Evolutionary conservation across 2,113 vertebrate genomes (phyloP).

Genomic region (Budorcas taxicolor): DNA sequence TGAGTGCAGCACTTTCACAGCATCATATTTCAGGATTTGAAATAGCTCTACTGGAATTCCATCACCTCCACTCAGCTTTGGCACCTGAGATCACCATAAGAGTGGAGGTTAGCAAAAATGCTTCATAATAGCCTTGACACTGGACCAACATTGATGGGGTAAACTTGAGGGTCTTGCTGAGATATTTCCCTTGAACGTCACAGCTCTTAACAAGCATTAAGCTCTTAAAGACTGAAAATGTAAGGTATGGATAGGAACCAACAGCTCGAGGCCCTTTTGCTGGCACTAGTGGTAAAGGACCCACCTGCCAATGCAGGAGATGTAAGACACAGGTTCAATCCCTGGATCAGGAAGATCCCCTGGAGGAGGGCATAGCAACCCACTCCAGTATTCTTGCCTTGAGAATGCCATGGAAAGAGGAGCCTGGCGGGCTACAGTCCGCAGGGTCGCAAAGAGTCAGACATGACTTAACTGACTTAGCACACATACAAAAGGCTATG

Average conservation of each 20-base stretch:
- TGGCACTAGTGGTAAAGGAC: background rate
- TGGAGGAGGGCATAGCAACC: background rate
- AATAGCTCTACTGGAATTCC: too few relatives aligned
- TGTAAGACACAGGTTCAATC: background rate
- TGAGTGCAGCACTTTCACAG: too few relatives aligned
- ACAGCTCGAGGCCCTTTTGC: background rate
- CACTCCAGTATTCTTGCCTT: background rate
- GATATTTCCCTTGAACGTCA: background rate
- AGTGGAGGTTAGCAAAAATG: background rate
- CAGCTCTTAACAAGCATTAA: background rate
- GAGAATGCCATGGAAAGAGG: background rate
- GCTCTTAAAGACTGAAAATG: background rate
- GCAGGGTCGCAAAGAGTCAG: background rate
- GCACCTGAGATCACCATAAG: background rate
- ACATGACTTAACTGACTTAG: background rate
- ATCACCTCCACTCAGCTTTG: too few relatives aligned
- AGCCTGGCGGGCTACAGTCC: background rate
- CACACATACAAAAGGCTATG: background rate
- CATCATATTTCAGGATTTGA: too few relatives aligned
- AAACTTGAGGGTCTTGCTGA: background rate
- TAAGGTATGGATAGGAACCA: background rate
- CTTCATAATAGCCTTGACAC: background rate
- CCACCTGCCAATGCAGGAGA: background rate
- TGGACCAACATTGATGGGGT: background rate
- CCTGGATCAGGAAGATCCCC: background rate